These are phyloP conservation scores for Centruroides sculpturatus DNA, from an alignment of 1,140 invertebrate species.

Conservation along the genomic window DNA sequence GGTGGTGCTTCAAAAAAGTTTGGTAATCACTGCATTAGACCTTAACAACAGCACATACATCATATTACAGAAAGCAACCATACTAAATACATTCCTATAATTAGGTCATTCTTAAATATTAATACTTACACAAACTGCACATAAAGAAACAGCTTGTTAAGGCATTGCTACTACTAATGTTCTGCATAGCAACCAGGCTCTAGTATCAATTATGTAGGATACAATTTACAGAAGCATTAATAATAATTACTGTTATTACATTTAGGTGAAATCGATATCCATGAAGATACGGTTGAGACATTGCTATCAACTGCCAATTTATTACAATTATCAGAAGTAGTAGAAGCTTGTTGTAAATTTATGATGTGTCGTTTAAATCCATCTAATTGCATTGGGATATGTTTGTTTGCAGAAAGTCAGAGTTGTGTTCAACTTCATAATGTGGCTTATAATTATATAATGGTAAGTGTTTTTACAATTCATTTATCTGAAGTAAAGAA, in stretches of 20 bases:
- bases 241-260: not conserved
- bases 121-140: too few relatives aligned
- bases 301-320: constrained; percentile 72
- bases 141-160: too few relatives aligned
- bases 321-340: constrained; percentile 70
- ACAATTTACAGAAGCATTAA: not conserved
- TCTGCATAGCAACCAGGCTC: too few relatives aligned
- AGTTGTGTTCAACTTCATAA: constrained; percentile 61
- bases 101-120: too few relatives aligned
- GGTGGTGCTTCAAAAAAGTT: too few relatives aligned
- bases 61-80: too few relatives aligned
- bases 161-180: too few relatives aligned
- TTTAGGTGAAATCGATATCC: constrained; percentile 47
- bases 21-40: too few relatives aligned
- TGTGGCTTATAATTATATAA: constrained; percentile 61
- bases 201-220: too few relatives aligned
- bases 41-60: too few relatives aligned
- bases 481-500: not conserved
- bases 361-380: constrained; percentile 81
- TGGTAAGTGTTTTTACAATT: constrained; percentile 22
- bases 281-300: constrained; percentile 54
- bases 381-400: constrained; percentile 84
- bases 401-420: constrained; percentile 80
- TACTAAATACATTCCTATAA: too few relatives aligned
- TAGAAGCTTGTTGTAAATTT: constrained; percentile 77